Conservation (phyloP, 2,888 invertebrate genomes). For the Meiosimyza platycephala region DNA sequence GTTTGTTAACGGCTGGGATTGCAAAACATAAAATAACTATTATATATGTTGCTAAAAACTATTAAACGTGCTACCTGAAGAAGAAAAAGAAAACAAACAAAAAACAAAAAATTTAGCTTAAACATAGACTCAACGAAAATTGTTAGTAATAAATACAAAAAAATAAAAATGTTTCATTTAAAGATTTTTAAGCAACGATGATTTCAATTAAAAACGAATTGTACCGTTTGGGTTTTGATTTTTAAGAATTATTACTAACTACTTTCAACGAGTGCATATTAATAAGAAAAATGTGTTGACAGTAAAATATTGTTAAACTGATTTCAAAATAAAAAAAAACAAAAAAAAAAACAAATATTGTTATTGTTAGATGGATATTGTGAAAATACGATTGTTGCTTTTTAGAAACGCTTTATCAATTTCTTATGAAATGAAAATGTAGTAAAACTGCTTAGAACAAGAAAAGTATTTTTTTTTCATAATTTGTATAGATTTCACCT, state of each 20-base stretch:
- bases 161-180: neutral
- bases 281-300: slow-evolving; percentile 18
- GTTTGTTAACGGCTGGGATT: neutral
- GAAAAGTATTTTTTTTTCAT: too few relatives aligned
- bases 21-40: neutral
- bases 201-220: too few relatives aligned
- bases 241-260: too few relatives aligned
- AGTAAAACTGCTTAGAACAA: too few relatives aligned
- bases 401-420: slow-evolving; percentile 26
- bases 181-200: too few relatives aligned
- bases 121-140: neutral
- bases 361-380: slow-evolving; percentile 34
- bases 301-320: slow-evolving; percentile 9
- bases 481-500: too few relatives aligned
- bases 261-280: neutral
- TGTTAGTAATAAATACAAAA: neutral
- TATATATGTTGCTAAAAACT: neutral
- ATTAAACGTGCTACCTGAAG: slow-evolving; percentile 5
- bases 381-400: slow-evolving; percentile 30
- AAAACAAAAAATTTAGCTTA: neutral
- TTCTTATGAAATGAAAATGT: too few relatives aligned
- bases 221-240: too few relatives aligned
- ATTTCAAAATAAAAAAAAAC: neutral
- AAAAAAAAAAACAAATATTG: slow-evolving; percentile 20
- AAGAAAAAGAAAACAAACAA: neutral